Evolutionary conservation across 2,113 vertebrate genomes (phyloP).

Genomic region (Chroicocephalus ridibundus): DNA sequence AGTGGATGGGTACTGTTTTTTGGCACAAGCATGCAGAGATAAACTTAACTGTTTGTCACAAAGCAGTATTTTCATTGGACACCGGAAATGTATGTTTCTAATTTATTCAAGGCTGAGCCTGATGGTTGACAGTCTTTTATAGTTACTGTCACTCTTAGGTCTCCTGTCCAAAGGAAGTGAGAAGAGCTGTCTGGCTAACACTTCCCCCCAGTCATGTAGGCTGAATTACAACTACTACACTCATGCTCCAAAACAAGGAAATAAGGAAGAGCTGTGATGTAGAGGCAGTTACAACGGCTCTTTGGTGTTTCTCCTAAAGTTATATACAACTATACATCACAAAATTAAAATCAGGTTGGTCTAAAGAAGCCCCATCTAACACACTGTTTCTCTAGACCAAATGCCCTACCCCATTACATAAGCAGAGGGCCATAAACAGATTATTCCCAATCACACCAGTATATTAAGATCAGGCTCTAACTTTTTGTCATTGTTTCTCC

Average conservation of each 20-base stretch:
- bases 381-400: not conserved
- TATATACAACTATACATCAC: not conserved
- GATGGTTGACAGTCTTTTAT: not conserved
- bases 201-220: not conserved
- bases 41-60: not conserved
- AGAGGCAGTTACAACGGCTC: not conserved
- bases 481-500: not conserved
- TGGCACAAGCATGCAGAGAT: not conserved
- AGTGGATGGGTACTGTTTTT: not conserved
- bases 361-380: not conserved
- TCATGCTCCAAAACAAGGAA: not conserved
- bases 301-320: not conserved
- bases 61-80: not conserved
- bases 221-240: not conserved
- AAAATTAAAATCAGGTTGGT: not conserved
- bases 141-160: not conserved
- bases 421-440: not conserved
- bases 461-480: not conserved
- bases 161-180: not conserved
- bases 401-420: not conserved
- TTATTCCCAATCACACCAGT: not conserved
- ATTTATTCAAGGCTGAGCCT: not conserved
- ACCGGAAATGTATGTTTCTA: not conserved
- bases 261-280: not conserved
- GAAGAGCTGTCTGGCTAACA: not conserved